phyloP scores from a whole-genome alignment of 2,888 invertebrate genomes.

The Malthinus flaveolus region DNA sequence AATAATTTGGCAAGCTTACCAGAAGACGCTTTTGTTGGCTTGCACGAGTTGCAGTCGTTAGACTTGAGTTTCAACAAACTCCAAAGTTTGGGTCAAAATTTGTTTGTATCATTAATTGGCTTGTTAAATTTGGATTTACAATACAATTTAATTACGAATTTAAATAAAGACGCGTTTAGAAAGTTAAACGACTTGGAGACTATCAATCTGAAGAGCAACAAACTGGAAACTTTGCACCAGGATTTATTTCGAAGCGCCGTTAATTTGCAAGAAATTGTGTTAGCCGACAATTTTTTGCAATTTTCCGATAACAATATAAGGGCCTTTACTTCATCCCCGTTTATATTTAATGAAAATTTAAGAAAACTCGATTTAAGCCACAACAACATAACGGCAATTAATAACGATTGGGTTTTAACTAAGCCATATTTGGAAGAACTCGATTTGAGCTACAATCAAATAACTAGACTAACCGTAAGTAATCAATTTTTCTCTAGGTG shows the following conservation, averaged over 20 bases:
- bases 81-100: slow-evolving; percentile 59
- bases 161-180: slow-evolving; percentile 64
- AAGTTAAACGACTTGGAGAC: slow-evolving; percentile 60
- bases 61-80: slow-evolving; percentile 27
- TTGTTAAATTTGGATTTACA: slow-evolving; percentile 67
- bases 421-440: slow-evolving; percentile 49
- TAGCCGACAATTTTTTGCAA: slow-evolving; percentile 33
- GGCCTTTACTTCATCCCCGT: slow-evolving; percentile 26
- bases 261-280: slow-evolving; percentile 28
- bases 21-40: slow-evolving; percentile 64
- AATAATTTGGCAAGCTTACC: slow-evolving; percentile 57
- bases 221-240: slow-evolving; percentile 61
- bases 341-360: slow-evolving; percentile 47
- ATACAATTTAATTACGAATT: slow-evolving; percentile 62
- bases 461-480: slow-evolving; percentile 61
- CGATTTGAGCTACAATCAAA: slow-evolving; percentile 68
- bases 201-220: slow-evolving; percentile 69
- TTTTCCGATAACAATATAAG: slow-evolving; percentile 15
- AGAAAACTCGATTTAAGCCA: slow-evolving; percentile 55
- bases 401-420: slow-evolving; percentile 25
- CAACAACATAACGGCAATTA: slow-evolving; percentile 34
- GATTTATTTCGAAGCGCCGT: slow-evolving; percentile 52
- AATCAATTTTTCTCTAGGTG: neutral
- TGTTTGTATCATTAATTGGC: slow-evolving; percentile 66
- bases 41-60: slow-evolving; percentile 57